Conservation (phyloP, 2,888 invertebrate species). For the Diplolepis rosae region DNA sequence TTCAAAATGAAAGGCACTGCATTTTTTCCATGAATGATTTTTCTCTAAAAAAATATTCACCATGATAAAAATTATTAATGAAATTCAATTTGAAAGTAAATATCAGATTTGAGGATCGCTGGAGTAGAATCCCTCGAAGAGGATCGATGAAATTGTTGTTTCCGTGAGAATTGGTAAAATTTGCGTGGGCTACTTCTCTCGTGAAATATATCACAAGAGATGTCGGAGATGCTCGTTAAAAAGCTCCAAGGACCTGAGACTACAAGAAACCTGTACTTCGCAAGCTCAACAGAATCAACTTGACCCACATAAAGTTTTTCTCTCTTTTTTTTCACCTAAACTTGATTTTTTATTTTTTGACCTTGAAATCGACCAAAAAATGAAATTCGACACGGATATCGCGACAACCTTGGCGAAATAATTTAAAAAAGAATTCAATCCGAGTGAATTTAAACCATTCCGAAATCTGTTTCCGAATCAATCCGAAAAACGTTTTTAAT, state of each 20-base stretch:
- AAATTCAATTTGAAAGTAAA: neutral
- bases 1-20: no score
- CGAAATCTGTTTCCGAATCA: no score
- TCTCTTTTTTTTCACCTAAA: slow-evolving; percentile 1
- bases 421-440: no score
- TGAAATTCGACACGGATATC: neutral
- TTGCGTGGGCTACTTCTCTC: neutral
- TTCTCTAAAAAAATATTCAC: no score
- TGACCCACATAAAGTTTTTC: slow-evolving; percentile 12
- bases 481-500: no score
- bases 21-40: no score
- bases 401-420: no score
- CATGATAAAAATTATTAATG: slow-evolving; percentile 8
- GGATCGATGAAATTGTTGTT: slow-evolving; percentile 17
- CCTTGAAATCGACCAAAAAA: neutral
- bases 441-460: no score
- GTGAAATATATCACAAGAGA: neutral
- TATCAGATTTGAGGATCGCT: neutral
- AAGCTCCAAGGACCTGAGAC: slow-evolving; percentile 19
- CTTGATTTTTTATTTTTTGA: neutral
- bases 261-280: slow-evolving; percentile 8
- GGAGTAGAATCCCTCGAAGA: neutral
- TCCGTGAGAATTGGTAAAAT: slow-evolving; percentile 3
- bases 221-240: slow-evolving; percentile 3
- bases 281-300: slow-evolving; percentile 10